phyloP scores from a whole-genome alignment of 2,888 invertebrate genomes.

The Chloromyia formosa region DNA sequence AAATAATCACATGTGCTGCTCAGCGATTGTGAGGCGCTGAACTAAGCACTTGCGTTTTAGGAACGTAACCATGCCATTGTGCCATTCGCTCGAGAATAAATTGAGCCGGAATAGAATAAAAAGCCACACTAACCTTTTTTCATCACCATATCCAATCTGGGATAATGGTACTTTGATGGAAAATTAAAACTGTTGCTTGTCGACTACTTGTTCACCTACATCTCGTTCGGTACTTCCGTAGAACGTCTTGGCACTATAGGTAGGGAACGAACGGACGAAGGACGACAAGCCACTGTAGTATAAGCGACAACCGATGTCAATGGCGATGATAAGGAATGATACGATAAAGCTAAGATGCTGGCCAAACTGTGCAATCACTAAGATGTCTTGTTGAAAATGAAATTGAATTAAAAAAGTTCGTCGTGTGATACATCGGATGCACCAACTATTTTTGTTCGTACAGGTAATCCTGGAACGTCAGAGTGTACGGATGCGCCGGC shows the following conservation, averaged over 20 bases:
- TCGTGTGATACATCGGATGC: constrained; percentile 16
- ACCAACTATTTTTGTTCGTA: constrained; percentile 11
- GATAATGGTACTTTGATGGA: constrained; percentile 42
- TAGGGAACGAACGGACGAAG: too few relatives aligned
- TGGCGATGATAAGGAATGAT: constrained; percentile 13
- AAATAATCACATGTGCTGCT: too few relatives aligned
- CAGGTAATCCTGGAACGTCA: constrained; percentile 25
- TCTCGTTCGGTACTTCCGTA: too few relatives aligned
- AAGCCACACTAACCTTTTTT: constrained; percentile 39
- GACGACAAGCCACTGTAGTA: constrained; percentile 7
- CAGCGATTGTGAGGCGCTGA: too few relatives aligned
- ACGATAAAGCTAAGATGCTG: constrained; percentile 31
- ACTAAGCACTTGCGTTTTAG: too few relatives aligned
- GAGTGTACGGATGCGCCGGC: background rate
- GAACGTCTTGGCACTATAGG: background rate
- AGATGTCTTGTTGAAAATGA: constrained; percentile 37
- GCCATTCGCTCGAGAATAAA: constrained; percentile 11
- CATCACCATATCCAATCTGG: constrained; percentile 38
- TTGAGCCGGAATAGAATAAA: constrained; percentile 20
- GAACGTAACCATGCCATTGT: too few relatives aligned
- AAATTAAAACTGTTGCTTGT: constrained; percentile 44
- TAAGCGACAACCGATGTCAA: background rate
- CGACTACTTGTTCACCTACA: background rate
- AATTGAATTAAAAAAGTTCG: constrained; percentile 43
- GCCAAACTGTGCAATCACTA: constrained; percentile 31